These are phyloP conservation scores for Gorsachius goisagi DNA, from an alignment of 2,113 vertebrate species.

Conservation along the genomic window DNA sequence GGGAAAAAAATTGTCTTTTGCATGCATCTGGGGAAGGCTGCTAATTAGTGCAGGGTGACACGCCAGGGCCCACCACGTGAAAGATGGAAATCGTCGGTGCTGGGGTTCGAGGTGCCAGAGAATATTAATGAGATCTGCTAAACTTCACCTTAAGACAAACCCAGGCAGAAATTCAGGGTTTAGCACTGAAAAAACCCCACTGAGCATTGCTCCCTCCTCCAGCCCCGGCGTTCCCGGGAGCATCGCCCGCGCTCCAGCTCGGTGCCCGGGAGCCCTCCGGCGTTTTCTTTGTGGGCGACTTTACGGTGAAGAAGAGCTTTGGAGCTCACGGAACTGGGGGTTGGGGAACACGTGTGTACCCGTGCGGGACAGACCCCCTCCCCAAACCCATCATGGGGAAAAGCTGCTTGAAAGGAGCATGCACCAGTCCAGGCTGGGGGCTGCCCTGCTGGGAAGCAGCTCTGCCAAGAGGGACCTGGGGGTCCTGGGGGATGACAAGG, in stretches of 20 bases:
- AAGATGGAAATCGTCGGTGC: neutral
- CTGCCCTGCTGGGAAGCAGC: too few species aligned
- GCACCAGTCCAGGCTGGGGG: too few species aligned
- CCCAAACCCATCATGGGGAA: neutral
- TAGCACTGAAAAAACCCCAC: neutral
- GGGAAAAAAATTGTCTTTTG: neutral
- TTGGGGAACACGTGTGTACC: neutral
- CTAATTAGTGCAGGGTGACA: neutral
- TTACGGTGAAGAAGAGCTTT: neutral
- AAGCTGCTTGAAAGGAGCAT: neutral
- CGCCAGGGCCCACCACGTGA: neutral
- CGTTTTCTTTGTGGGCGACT: neutral
- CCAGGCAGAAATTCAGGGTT: neutral
- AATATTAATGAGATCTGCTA: neutral
- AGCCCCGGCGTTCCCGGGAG: neutral
- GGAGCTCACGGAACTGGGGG: neutral
- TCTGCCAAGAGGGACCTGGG: too few species aligned
- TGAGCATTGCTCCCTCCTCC: neutral
- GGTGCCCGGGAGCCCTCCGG: neutral
- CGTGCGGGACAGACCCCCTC: fast-evolving
- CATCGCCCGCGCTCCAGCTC: fast-evolving
- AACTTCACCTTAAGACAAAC: neutral
- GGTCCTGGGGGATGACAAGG: too few species aligned
- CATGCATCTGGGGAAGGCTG: neutral
- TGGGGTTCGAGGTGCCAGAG: fast-evolving